Conservation (phyloP, 2,797 vertebrate genomes). For the Sebastes diaconus region DNA sequence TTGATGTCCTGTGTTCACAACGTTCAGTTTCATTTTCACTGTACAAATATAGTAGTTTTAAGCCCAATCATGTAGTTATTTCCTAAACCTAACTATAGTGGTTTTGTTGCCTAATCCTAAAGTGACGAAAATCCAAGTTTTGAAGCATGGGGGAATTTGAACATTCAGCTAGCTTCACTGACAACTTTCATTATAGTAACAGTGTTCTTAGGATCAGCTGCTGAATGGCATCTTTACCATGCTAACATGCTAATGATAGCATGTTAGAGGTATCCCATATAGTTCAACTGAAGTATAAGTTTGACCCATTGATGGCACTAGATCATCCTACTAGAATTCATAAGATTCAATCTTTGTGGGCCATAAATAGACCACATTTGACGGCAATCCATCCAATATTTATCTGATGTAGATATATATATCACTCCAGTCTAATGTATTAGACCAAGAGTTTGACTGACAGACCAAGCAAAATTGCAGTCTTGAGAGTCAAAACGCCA, state of each 20-base stretch:
- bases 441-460: background rate
- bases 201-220: background rate
- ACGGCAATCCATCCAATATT: background rate
- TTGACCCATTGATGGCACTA: fast-evolving
- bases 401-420: background rate
- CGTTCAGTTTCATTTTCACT: too few relatives aligned
- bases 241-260: background rate
- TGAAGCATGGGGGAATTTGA: background rate
- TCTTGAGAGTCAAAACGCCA: background rate
- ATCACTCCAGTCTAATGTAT: background rate
- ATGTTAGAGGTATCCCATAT: background rate
- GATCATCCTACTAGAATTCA: background rate
- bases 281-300: background rate
- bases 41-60: too few relatives aligned
- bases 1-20: too few relatives aligned
- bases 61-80: too few relatives aligned
- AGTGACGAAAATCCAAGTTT: background rate
- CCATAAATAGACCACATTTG: background rate
- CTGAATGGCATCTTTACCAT: background rate
- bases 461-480: background rate
- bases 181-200: background rate
- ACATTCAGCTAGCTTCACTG: background rate
- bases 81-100: too few relatives aligned
- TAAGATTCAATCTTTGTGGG: background rate
- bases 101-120: too few relatives aligned